Evolutionary conservation across 2,113 vertebrate species (phyloP).

Genomic region (Crypturellus undulatus): DNA sequence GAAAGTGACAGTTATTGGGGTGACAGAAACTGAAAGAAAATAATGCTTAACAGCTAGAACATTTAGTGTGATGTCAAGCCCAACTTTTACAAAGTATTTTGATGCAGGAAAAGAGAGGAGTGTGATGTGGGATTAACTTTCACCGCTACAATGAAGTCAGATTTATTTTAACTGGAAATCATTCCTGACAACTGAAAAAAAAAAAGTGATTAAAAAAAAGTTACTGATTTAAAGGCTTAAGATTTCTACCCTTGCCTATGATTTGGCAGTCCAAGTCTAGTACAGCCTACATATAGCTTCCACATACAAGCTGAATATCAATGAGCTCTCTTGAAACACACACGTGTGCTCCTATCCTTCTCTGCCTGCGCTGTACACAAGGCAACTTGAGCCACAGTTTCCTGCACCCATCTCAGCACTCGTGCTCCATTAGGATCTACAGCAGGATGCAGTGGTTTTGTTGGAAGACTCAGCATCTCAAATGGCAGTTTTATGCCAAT

Average conservation of each 20-base stretch:
- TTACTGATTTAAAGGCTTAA: neutral
- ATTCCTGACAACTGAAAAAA: neutral
- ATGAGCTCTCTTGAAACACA: neutral
- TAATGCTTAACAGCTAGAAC: neutral
- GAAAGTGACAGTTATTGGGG: neutral
- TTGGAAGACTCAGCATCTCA: neutral
- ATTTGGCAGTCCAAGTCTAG: neutral
- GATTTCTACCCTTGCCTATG: neutral
- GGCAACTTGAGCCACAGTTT: neutral
- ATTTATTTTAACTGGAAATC: neutral
- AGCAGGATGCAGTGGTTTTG: neutral
- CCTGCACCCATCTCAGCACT: neutral
- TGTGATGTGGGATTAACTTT: neutral
- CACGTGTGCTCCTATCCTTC: neutral
- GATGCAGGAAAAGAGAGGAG: neutral
- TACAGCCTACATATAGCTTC: neutral
- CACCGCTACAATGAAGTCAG: neutral
- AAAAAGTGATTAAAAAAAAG: neutral
- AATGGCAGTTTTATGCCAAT: neutral
- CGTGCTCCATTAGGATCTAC: rapidly evolving
- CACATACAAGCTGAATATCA: neutral
- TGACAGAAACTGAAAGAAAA: neutral
- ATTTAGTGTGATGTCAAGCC: neutral
- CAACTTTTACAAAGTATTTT: neutral
- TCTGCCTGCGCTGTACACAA: neutral